Percentiles rank a stretch among this genome's conserved stretches.
phyloP scores from a whole-genome alignment of 2,797 vertebrate species.

The Pseudochirops corinnae region DNA sequence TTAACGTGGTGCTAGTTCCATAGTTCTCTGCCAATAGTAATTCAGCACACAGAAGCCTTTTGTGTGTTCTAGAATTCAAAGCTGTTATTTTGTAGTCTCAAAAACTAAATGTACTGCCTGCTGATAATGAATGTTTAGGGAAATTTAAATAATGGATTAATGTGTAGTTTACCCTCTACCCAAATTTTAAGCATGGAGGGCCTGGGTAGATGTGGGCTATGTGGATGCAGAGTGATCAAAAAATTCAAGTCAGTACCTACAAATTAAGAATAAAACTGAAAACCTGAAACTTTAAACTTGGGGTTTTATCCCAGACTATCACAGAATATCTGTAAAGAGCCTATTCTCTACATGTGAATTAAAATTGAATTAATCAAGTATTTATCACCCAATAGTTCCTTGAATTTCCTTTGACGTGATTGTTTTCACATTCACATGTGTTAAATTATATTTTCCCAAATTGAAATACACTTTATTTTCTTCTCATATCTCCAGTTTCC shows the following conservation, averaged over 20 bases:
- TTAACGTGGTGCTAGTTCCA: not conserved
- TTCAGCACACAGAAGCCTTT: not conserved
- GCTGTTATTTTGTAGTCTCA: conserved; percentile 13
- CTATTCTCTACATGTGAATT: not conserved
- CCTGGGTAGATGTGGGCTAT: not conserved
- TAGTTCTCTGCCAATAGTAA: not conserved
- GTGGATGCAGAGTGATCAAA: not conserved
- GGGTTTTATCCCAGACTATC: not conserved
- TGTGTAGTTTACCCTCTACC: not conserved
- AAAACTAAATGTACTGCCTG: not conserved
- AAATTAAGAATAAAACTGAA: not conserved
- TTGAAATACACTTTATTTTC: not conserved
- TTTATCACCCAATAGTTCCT: not conserved
- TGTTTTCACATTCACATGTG: not conserved
- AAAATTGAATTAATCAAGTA: not conserved
- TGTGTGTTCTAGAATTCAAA: not conserved
- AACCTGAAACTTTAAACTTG: not conserved
- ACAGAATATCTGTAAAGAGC: not conserved
- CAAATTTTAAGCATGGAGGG: not conserved
- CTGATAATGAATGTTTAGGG: conserved; percentile 3
- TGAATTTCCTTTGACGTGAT: not conserved
- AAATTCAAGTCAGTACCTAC: not conserved
- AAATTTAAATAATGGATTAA: conserved; percentile 13
- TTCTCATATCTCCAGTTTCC: not conserved
- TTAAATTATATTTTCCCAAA: not conserved